Base-by-base conservation (phyloP, 1,140 invertebrate genomes). In the Venturia canescens region DNA sequence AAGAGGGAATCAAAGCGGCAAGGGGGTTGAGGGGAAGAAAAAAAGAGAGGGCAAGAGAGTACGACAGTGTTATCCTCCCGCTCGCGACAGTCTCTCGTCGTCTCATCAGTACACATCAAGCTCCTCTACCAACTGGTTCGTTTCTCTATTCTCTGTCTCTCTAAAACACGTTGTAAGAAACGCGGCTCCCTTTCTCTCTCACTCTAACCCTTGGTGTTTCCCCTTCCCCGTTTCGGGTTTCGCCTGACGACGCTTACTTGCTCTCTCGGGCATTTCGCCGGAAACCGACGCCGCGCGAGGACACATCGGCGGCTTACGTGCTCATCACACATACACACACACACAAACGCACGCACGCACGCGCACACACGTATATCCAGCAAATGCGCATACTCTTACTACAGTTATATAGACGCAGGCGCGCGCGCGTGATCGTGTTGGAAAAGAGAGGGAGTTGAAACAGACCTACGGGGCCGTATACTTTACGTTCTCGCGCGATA, bases 261-360 rank as follows among this genome's bases (percentile, higher is more conserved):
- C 84, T 87, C 88, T 90, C 88, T 89, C 86, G 87, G 84, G 89
- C 88, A 92, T 91, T 91, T 90, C 88, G 90, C 89, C 90, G 90
- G 90, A 91, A 91, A 90, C 90, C 87, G 87, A 91, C 90, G 90
- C 89, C 90, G 90, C 86, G 89, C 86, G 87, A 90, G 88, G 87
- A 90, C 85, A 85, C 78, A 77, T 77, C 75, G 75, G 44, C 9
- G 18, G 66, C 48, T 78, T 80, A 80, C 81, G 80, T 67, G 67
- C 63, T 60, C 63, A 29, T 26, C 63, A 83, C 70, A 74, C 81
- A 69, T 21, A 69, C 66, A 71, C 29, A 57, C 27, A 72, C 81
- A 81, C 85, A 83, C 83, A 86, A 75, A 69, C 26, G 31, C 66
- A 69, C 18, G 31, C 66, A 69, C 66, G 3, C 23, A n/a, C n/a